Base-by-base conservation (phyloP, 2,888 invertebrate species). In the Yponomeuta evonymella region DNA sequence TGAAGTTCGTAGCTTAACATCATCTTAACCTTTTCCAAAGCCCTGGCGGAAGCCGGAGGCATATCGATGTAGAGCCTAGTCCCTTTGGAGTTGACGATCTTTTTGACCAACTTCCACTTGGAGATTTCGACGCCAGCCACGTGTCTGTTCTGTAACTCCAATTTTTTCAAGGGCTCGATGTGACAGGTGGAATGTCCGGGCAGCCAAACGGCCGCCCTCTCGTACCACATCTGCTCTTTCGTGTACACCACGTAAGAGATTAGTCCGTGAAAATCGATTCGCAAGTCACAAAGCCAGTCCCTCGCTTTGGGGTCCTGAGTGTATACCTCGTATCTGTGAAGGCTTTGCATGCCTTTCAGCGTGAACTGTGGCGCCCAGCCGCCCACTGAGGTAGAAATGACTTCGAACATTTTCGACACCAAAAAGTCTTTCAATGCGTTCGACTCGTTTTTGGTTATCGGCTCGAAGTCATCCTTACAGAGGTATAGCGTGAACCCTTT, bases 51-150 rank as follows among this genome's bases (percentile, higher is more conserved):
- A 0, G 89, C 83, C 12, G 89, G 88, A 0, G 89, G 90, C 82
- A 92, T 88, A 69, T 92, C 91, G 0, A 90, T 87, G 73, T 90
- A 92, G 5, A 92, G 71, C 15, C 90, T 78, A 9, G 87, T 90
- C 1, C 91, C 91, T 70, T 87, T 89, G 0, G 70, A 70, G 0
- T 81, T 88, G 3, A 88, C 78, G 9, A 90, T 81, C 72, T 86
- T 86, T 75, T 88, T 90, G 0, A 91, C 88, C 23, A 85, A 80
- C 75, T 90, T 90, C 91, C 91, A 92, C 81, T 84, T 87, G 78
- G 80, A 78, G 75, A 91, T 78, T 72, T 87, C 81, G 71, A 87
- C 77, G 36, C 80, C 86, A 1, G 82, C 79, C 33, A 87, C 73
- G 9, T 77, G 73, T 71, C 75, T 83, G 74, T 92, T 92, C 77